Evolutionary conservation across 2,888 invertebrate genomes (phyloP), one percentile per base, ranked within the genome.

Genomic region (Pteria penguin): DNA sequence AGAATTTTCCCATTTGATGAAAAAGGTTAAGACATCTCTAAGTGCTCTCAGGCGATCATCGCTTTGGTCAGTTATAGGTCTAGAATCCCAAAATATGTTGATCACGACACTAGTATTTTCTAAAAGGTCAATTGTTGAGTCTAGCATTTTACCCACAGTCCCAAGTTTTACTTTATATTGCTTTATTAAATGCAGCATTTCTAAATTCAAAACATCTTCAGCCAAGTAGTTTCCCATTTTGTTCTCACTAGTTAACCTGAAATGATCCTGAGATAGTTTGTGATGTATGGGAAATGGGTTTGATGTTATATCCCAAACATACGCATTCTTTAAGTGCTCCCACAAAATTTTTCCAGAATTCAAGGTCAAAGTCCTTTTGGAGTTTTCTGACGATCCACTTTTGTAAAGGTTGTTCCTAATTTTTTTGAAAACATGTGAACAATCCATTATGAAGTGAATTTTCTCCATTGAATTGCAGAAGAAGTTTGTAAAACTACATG

Each of bases 211-310:
- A 2, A 79, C 77, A 29, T 78, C 62, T 60, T 82, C 78, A 18
- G 80, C 82, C 2, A 74, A 33, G 32, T 74, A 60, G 29, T 82
- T 82, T 29, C 80, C 58, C 82, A 82, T 81, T 62, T 78, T 79
- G 11, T 57, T 29, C 22, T 79, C 62, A 2, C 52, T 31, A 29
- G 65, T 81, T 11, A 75, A 60, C 58, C 55, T 70, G 2, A 80
- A 60, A 24, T 81, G 77, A 11, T 75, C 76, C 4, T 80, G 31
- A 14, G 66, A 72, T 14, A 82, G 72, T 11, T 71, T 54, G 2
- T 63, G 72, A 57, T 81, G 70, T 18, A 81, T 31, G 54, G 70
- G 66, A 58, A 61, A 65, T 55, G 69, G 60, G 29, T 76, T 58
- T 55, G 57, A 36, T 62, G 70, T 45, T 68, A 57, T 70, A 62